phyloP scores from a whole-genome alignment of 1,140 invertebrate species.

The Achroia grisella region DNA sequence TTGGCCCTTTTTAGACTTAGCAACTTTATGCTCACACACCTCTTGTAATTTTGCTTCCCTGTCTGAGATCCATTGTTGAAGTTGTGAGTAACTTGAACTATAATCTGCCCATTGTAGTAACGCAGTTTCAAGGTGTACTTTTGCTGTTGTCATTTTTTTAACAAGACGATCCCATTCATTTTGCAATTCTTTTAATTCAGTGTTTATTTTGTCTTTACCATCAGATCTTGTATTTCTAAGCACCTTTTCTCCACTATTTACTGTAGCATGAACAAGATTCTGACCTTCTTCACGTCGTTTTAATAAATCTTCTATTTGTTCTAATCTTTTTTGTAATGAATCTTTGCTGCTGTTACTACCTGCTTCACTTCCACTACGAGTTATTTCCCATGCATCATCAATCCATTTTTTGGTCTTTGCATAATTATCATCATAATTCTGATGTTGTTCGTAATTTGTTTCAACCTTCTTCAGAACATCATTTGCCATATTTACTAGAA shows the following conservation, averaged over 20 bases:
- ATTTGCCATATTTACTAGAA: constrained; percentile 91
- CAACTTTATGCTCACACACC: constrained; percentile 90
- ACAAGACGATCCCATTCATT: constrained; percentile 94
- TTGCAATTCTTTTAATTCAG: constrained; percentile 92
- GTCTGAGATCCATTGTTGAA: constrained; percentile 96
- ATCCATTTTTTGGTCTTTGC: constrained; percentile 91
- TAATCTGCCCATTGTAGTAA: constrained; percentile 97
- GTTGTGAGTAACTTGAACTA: constrained; percentile 90
- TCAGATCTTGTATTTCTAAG: constrained; percentile 90
- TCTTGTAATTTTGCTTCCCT: constrained; percentile 95
- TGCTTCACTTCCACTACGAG: constrained; percentile 85
- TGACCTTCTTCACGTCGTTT: constrained; percentile 92
- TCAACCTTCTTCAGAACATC: constrained; percentile 95
- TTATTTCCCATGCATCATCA: constrained; percentile 87
- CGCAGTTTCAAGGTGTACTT: constrained; percentile 93
- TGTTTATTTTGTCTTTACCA: constrained; percentile 90
- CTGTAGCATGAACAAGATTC: constrained; percentile 89
- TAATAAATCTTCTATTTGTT: constrained; percentile 87
- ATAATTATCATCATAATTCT: constrained; percentile 87
- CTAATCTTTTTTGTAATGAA: constrained; percentile 86
- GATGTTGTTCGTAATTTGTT: constrained; percentile 91
- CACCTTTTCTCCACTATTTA: constrained; percentile 95
- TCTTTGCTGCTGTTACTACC: constrained; percentile 88
- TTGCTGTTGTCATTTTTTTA: constrained; percentile 93
- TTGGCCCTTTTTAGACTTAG: constrained; percentile 83